Evolutionary conservation across 1,140 invertebrate genomes (phyloP), one percentile per base, ranked within the genome.

Genomic region (Arctopsyche grandis): DNA sequence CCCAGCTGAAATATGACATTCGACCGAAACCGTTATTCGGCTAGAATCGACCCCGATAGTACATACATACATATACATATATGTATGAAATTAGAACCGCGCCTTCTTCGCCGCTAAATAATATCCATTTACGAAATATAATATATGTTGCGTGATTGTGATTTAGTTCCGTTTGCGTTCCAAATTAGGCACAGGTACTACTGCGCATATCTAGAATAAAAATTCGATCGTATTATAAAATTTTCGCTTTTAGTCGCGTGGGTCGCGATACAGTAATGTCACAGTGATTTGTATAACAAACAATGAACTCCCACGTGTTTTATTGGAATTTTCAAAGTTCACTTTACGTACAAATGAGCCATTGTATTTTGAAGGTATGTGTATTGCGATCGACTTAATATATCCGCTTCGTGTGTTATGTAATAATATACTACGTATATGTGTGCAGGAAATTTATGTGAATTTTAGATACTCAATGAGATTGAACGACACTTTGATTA

Each of bases 221-320:
- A 66, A 66, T 26, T 66, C 5, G 9, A 66, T 22, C 22, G 24
- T 19, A 66, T 66, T 24, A 26, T 26, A 9, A 24, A 66, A 66
- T 66, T 66, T 66, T 66, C 63, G 63, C 21, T 52, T 52, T 52
- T 52, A 52, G 22, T 22, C 63, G 63, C 63, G 63, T 66, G 63
- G 63, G 63, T 22, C 21, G 22, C 22, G 63, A 26, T 22, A 66
- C 21, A 66, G 63, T 66, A 66, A 66, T 66, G 63, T 66, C 63
- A 24, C 63, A 22, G 63, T 66, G 63, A 66, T 66, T 66, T 66
- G 63, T 66, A 66, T 66, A 24, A 66, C 63, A 66, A 66, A 66
- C 63, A 66, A 66, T 66, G 63, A 24, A 66, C 63, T 66, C 63
- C 63, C 26, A 66, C 63, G 63, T 66, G 14, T 24, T 22, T 19